Evolutionary conservation across 2,113 vertebrate species (phyloP).

Genomic region (Alethe castanea): DNA sequence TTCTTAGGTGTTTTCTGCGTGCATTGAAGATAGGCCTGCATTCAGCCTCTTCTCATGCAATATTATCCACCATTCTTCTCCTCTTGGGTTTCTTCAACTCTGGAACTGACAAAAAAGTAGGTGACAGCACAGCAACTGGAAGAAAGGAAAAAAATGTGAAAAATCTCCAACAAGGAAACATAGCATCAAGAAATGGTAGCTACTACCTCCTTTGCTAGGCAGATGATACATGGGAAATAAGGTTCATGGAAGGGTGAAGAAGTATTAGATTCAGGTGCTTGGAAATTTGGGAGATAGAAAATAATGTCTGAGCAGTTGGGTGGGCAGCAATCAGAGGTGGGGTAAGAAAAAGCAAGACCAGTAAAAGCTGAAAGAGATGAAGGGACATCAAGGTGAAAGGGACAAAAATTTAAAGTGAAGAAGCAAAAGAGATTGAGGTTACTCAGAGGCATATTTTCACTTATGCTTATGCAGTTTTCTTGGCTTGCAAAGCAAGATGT

Average conservation of each 20-base stretch:
- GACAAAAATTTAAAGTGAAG: neutral
- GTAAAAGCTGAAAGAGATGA: neutral
- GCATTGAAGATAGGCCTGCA: neutral
- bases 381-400: neutral
- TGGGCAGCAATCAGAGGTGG: neutral
- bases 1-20: neutral
- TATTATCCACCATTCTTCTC: neutral
- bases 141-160: neutral
- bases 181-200: neutral
- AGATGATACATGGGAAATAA: neutral
- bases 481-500: too few species aligned
- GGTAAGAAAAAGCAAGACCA: neutral
- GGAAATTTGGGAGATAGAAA: neutral
- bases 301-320: fast-evolving
- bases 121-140: neutral
- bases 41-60: neutral
- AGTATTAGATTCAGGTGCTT: neutral
- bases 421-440: neutral
- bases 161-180: neutral
- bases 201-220: neutral
- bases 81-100: neutral
- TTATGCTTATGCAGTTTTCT: neutral
- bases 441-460: neutral
- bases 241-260: neutral
- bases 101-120: neutral